phyloP scores from a whole-genome alignment of 2,888 invertebrate species.

The Eupsilia transversa region DNA sequence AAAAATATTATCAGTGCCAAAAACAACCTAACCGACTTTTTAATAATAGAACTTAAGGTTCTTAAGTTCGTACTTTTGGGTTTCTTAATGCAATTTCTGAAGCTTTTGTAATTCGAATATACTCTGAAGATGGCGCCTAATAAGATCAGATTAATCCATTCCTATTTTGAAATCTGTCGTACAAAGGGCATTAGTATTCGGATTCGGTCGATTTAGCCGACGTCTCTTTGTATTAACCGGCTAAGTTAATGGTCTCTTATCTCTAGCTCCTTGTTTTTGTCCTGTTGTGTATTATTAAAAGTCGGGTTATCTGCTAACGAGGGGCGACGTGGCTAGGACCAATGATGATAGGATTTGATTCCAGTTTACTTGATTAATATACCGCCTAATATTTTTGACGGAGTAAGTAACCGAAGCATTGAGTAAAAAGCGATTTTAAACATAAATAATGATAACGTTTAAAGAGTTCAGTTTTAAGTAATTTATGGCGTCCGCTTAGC shows the following conservation, averaged over 20 bases:
- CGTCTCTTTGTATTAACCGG: constrained; percentile 84
- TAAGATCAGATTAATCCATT: constrained; percentile 43
- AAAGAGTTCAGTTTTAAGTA: constrained; percentile 34
- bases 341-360: constrained; percentile 69
- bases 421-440: constrained; percentile 36
- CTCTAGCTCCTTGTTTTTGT: constrained; percentile 81
- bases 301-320: constrained; percentile 81
- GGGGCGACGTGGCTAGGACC: constrained; percentile 72
- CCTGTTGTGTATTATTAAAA: constrained; percentile 84
- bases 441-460: constrained; percentile 53
- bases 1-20: constrained; percentile 6
- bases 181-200: constrained; percentile 65
- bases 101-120: constrained; percentile 23
- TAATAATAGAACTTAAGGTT: background rate
- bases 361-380: constrained; percentile 70
- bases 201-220: constrained; percentile 79
- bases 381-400: constrained; percentile 68
- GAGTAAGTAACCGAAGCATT: constrained; percentile 39
- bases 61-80: background rate
- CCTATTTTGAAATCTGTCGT: constrained; percentile 61
- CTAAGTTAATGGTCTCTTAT: constrained; percentile 86
- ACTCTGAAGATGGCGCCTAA: constrained; percentile 32
- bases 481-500: constrained; percentile 41
- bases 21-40: background rate
- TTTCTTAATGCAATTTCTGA: background rate